Base-by-base conservation (phyloP, 2,888 invertebrate genomes). In the Morpho deidamia region DNA sequence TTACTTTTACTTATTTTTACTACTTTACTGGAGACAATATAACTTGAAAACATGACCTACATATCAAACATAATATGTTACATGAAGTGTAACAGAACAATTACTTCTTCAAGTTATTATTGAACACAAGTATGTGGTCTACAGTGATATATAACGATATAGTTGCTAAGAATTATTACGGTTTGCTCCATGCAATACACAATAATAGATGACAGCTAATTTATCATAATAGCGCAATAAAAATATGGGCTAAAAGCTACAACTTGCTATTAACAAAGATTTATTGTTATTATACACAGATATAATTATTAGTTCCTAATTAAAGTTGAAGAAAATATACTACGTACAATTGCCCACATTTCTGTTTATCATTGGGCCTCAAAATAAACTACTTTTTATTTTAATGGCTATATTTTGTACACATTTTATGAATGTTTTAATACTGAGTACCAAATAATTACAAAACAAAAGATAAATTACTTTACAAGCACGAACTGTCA, bases 141-240 rank as follows among this genome's bases (percentile, higher is more conserved):
- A 52, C 48, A 54, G 53, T 47, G 50, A 50, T 12, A n/a, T 47
- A 44, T 23, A 23, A 14, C 14, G 14, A 23, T 23, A 23, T 43
- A 41, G 10, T 44, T 45, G 42, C 43, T n/a, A 11, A 42, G 44
- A 54, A 54, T 54, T 39, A 54, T 54, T 40, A 51, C 39, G 11
- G 44, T 54, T 51, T 11, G 41, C 37, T 35, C 37, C 44, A 42
- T 35, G 42, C 34, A 41, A 41, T 48, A 41, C 34, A 39, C 46
- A 37, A 48, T 51, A 46, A 43, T 47, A 44, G 12, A 34, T 12
- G 45, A 48, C 11, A 37, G 38, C 35, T 54, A 58, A 58, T 54
- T 49, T 48, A 49, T 45, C 51, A 45, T 54, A 58, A 54, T 48
- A 53, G 54, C 51, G 42, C 23, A 51, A 38, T 46, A 42, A 37